Evolutionary conservation across 2,888 invertebrate species (phyloP), one percentile per base, ranked within the genome.

Genomic region (Dendrolimus houi): DNA sequence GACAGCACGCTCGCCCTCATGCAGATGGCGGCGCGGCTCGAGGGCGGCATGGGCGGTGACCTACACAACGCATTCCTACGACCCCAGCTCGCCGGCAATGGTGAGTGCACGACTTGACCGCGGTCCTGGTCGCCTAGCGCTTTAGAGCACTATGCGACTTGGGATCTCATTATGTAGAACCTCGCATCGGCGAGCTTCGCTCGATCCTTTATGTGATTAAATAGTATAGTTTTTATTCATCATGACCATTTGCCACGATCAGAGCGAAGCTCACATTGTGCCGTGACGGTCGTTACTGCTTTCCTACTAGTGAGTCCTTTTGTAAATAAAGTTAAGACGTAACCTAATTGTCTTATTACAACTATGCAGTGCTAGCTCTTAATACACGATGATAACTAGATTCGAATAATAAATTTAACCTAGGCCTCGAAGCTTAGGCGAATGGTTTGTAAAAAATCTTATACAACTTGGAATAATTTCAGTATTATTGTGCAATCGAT

Each of bases 1-100:
- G 92, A 92, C 70, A 89, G 92, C 81, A 91, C 92, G 75, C 90
- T 93, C 64, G 92, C 92, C 56, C 91, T 92, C 64, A 90, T 91
- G 84, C 90, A 91, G 82, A 91, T 93, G 91, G 91, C 91, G 59
- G 91, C 91, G 66, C 85, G 91, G 52, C 87, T 93, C 57, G 93
- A 93, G 71, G 89, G 92, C 67, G 91, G 92, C 77, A 76, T 87
- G 67, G 84, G 84, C 67, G 80, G 79, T 62, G 89, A 89, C 62
- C 84, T 90, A 54, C 89, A 89, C 88, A 86, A 76, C 82, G 88
- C 90, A 68, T 90, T 90, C 77, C 82, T 91, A 70, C 81, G 91
- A 66, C 90, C 90, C 41, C 90, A 91, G 67, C 88, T 90, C 77
- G 87, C 91, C 71, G 89, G 91, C 81, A 91, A 91, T 78, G 91